Conservation (phyloP, 2,888 invertebrate genomes). For the Volucella zonaria region DNA sequence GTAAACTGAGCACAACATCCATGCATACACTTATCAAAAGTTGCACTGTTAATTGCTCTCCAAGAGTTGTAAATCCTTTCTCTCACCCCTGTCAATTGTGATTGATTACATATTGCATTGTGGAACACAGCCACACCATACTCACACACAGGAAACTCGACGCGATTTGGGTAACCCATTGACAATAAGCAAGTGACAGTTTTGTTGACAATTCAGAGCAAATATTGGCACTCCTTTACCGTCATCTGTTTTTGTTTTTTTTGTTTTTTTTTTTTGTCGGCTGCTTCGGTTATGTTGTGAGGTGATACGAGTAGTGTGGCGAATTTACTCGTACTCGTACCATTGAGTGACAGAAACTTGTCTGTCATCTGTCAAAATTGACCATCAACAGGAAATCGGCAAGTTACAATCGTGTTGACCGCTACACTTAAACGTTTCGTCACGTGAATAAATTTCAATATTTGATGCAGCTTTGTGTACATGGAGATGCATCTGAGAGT, state of each 20-base stretch:
- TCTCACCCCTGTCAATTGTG: slow-evolving; percentile 49
- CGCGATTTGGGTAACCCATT: slow-evolving; percentile 13
- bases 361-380: no score
- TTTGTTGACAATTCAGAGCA: slow-evolving; percentile 54
- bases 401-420: neutral
- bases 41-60: slow-evolving; percentile 39
- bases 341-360: slow-evolving; percentile 10
- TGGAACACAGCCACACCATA: neutral
- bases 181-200: slow-evolving; percentile 35
- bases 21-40: slow-evolving; percentile 26
- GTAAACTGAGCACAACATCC: slow-evolving; percentile 7
- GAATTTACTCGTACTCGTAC: neutral
- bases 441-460: slow-evolving; percentile 48
- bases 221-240: slow-evolving; percentile 26
- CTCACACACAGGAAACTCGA: no score
- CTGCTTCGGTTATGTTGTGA: neutral
- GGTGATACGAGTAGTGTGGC: neutral
- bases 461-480: slow-evolving; percentile 45
- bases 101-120: slow-evolving; percentile 50
- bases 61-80: slow-evolving; percentile 37
- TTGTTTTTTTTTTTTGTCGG: slow-evolving; percentile 22
- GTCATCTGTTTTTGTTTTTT: neutral
- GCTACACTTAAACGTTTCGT: slow-evolving; percentile 23
- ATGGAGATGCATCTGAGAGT: slow-evolving; percentile 10
- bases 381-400: slow-evolving; percentile 17